phyloP scores from a whole-genome alignment of 2,113 vertebrate genomes.

The Epinephelus fuscoguttatus region DNA sequence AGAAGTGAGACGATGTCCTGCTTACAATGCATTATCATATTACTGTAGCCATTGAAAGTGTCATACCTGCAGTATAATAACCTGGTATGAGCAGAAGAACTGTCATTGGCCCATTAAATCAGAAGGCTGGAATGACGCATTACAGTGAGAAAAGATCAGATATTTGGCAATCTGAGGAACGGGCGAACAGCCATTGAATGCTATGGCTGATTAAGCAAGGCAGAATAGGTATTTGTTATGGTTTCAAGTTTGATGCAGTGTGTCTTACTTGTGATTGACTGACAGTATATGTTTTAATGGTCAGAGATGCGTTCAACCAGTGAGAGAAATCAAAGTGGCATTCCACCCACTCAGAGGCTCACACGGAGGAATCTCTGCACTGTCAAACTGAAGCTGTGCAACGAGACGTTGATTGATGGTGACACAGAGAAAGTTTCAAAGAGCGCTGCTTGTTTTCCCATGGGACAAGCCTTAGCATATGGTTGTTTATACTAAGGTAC shows the following conservation, averaged over 20 bases:
- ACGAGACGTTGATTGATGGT: constrained; percentile 52
- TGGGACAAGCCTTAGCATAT: constrained; percentile 63
- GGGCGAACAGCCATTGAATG: background rate
- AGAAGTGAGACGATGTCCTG: background rate
- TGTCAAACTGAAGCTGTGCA: constrained; percentile 38
- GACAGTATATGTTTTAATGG: background rate
- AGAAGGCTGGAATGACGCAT: background rate
- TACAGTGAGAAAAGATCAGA: background rate
- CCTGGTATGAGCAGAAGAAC: constrained; percentile 1
- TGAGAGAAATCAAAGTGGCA: constrained; percentile 2
- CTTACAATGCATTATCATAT: background rate
- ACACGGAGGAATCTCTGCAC: constrained; percentile 22
- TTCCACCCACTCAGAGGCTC: background rate
- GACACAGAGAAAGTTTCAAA: constrained; percentile 37
- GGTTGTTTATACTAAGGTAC: constrained; percentile 61
- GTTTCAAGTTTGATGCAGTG: background rate
- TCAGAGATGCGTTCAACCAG: background rate
- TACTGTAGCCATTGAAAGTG: background rate
- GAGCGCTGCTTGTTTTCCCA: constrained; percentile 16
- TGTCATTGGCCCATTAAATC: background rate
- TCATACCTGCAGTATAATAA: background rate
- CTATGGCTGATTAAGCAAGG: background rate
- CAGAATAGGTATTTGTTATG: background rate
- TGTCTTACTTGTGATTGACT: background rate
- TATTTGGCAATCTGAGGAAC: background rate